Evolutionary conservation across 1,140 invertebrate genomes (phyloP), one percentile per base, ranked within the genome.

Genomic region (Atopsyche davidsoni): DNA sequence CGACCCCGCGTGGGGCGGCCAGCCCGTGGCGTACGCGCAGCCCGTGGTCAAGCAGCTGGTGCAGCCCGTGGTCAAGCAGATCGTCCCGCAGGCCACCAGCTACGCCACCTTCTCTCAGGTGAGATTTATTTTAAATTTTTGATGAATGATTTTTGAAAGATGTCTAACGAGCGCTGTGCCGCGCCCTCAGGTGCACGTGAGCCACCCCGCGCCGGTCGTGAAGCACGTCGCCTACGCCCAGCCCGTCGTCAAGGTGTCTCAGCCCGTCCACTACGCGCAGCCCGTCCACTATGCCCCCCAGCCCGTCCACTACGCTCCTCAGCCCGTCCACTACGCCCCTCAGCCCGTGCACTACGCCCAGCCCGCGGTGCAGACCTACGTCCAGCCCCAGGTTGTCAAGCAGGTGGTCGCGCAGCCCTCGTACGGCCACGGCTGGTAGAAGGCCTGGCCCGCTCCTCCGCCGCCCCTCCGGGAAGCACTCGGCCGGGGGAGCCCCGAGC

Each of bases 31-130:
- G 13, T 55, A 58, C 34, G 57, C 59, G 13, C 59, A 60, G 28
- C 54, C 59, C 13, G 32, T 44, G 2, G 32, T 49, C 4, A 43
- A 43, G 22, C 46, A 54, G 24, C 3, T 44, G 6, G 46, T 54
- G 1, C 40, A 54, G 34, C 46, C 51, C 10, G 40, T 58, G 14
- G 46, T 58, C 21, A 58, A 58, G 35, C n/a, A 35, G 18, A 22
- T 58, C 3, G 51, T 47, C 16, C 56, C 56, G 22, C 51, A 64
- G 13, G 66, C 68, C 31, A 65, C 63, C 36, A 68, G 66, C 63
- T 70, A 69, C 47, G 60, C 68, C 2, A 65, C 63, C 13, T 66
- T 70, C 63, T 63, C 66, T 34, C 59, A 66, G 55, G 68, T 70
- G 55, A 54, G 32, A 2, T 2, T 3, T 17, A 11, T 9, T 14